Evolutionary conservation across 2,797 vertebrate species (phyloP).

Genomic region (Myripristis jacobus): DNA sequence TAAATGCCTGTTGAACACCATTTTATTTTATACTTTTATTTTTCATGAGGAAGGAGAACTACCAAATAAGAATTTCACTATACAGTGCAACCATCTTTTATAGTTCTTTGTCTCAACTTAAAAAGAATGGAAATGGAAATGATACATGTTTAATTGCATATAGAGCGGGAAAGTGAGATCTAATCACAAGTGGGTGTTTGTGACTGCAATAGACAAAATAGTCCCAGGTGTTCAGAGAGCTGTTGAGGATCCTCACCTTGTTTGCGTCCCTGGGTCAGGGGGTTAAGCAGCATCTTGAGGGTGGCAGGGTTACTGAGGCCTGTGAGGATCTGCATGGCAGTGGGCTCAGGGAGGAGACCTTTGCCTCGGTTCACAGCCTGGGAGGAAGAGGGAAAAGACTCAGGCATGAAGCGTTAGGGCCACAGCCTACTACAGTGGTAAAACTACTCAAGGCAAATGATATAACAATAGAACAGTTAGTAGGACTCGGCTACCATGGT

Average conservation of each 20-base stretch:
- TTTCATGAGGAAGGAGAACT: no score
- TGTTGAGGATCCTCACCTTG: slow-evolving; percentile 81
- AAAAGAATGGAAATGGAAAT: no score
- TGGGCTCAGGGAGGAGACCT: slow-evolving; percentile 94
- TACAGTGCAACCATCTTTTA: no score
- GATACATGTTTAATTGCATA: no score
- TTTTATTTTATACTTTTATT: no score
- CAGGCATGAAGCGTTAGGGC: no score
- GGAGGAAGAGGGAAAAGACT: background rate
- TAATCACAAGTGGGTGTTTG: no score
- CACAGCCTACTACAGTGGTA: background rate
- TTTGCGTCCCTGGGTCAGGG: slow-evolving; percentile 89
- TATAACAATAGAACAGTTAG: background rate
- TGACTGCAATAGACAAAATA: no score
- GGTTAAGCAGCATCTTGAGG: slow-evolving; percentile 91
- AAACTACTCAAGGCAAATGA: background rate
- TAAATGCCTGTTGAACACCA: no score
- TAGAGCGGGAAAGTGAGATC: no score
- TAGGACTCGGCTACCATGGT: slow-evolving; percentile 85
- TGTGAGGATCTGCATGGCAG: slow-evolving; percentile 89
- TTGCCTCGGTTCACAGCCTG: slow-evolving; percentile 94
- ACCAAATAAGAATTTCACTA: no score
- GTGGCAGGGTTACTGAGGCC: slow-evolving; percentile 90
- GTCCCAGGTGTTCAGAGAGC: background rate
- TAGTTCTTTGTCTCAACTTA: no score